A percentile compares a stretch with the other conserved stretches of the same genome.
Evolutionary conservation across 1,140 invertebrate genomes (phyloP).

Genomic region (Drosophila mayri): DNA sequence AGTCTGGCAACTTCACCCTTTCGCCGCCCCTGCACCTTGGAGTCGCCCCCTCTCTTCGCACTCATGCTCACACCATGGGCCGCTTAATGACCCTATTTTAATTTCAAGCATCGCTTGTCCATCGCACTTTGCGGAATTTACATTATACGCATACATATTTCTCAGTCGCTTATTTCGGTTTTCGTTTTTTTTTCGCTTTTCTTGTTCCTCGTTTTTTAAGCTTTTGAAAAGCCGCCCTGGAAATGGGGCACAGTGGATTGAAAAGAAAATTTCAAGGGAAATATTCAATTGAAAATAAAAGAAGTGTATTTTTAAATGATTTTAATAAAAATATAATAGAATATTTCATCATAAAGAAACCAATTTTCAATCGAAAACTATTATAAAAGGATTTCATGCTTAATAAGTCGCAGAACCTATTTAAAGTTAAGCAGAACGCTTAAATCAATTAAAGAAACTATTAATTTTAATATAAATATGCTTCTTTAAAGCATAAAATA

Average conservation of each 20-base stretch:
- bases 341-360: too few relatives aligned
- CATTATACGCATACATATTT: conserved; percentile 74
- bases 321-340: neutral
- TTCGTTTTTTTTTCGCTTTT: conserved; percentile 43
- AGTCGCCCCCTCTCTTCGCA: conserved; percentile 13
- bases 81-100: conserved; percentile 82
- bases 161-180: conserved; percentile 47
- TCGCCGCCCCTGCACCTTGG: conserved; percentile 11
- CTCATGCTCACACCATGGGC: conserved; percentile 47
- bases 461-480: neutral
- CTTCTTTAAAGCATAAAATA: too few relatives aligned
- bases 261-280: neutral
- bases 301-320: too few relatives aligned
- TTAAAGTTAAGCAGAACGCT: too few relatives aligned
- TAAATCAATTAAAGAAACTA: neutral
- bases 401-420: neutral
- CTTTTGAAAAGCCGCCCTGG: conserved; percentile 73
- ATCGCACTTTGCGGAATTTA: conserved; percentile 81
- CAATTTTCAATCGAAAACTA: neutral
- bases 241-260: conserved; percentile 23
- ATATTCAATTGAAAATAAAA: too few relatives aligned
- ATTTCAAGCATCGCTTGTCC: conserved; percentile 81
- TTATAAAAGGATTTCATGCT: neutral
- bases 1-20: conserved; percentile 4
- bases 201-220: conserved; percentile 32